Conservation (phyloP, 2,797 vertebrate species). For the Sebastes minor region DNA sequence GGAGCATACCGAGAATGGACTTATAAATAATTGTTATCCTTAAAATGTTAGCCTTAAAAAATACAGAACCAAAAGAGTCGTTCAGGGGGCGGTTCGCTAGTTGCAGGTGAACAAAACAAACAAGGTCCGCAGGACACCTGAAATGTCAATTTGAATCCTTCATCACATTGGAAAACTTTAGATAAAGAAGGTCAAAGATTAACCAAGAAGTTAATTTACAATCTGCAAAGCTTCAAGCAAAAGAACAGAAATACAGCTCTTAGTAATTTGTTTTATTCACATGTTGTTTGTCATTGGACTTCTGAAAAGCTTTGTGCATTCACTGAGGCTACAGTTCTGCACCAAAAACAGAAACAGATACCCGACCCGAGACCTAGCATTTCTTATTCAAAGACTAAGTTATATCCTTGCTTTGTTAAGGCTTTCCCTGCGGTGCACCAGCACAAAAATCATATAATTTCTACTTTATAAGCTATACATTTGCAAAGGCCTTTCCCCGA, state of each 20-base stretch:
- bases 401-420: not conserved
- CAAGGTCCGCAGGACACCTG: not conserved
- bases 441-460: not conserved
- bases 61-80: too few relatives aligned
- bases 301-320: not conserved
- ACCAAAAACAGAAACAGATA: not conserved
- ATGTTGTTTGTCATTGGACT: not conserved
- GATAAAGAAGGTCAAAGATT: not conserved
- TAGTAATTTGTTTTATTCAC: not conserved
- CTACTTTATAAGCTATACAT: not conserved
- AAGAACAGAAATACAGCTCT: not conserved
- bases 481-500: not conserved
- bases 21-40: too few relatives aligned
- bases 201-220: not conserved
- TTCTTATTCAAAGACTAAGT: not conserved
- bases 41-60: too few relatives aligned
- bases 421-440: not conserved
- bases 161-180: not conserved
- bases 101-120: too few relatives aligned
- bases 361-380: not conserved
- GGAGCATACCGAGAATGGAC: too few relatives aligned
- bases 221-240: not conserved
- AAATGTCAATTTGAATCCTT: not conserved
- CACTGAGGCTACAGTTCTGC: not conserved
- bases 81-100: too few relatives aligned